Percentiles rank a stretch among this genome's conserved stretches.
Conservation (phyloP, 2,797 vertebrate species). For the Phyllotis vaccarum region DNA sequence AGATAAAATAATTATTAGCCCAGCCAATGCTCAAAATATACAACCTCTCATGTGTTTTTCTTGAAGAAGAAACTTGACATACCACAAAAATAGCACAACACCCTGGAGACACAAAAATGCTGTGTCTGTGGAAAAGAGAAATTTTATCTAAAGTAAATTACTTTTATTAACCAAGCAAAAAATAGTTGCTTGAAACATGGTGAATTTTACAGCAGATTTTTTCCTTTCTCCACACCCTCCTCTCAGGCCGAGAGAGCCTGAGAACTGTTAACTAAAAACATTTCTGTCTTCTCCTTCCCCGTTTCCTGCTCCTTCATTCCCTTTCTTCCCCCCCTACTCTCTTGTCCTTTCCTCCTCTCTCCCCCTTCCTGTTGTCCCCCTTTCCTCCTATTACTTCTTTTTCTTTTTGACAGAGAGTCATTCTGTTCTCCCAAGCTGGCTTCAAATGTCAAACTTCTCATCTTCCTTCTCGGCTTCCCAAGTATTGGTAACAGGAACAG, state of each 20-base stretch:
- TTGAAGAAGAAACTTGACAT: constrained; percentile 21
- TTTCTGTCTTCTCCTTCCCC: background rate
- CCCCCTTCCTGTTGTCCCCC: background rate
- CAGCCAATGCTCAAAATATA: background rate
- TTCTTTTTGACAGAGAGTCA: no score
- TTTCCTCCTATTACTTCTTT: background rate
- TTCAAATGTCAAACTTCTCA: background rate
- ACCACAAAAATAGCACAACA: constrained; percentile 28
- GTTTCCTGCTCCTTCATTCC: background rate
- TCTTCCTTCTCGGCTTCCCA: background rate
- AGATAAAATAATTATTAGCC: constrained; percentile 30
- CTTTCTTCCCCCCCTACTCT: no score
- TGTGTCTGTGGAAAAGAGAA: constrained; percentile 56
- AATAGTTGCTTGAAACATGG: constrained; percentile 57
- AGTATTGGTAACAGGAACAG: background rate
- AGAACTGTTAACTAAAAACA: constrained; percentile 1
- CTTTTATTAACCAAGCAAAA: constrained; percentile 69
- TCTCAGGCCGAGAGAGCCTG: constrained; percentile 23
- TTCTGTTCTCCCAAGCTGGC: background rate
- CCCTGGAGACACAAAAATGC: background rate
- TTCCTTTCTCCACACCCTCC: background rate
- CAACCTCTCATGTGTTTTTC: constrained; percentile 36
- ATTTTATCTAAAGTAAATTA: constrained; percentile 68
- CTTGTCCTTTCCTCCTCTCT: background rate
- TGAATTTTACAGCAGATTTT: constrained; percentile 29